Conservation (phyloP, 2,888 invertebrate genomes). For the Pristionchus entomophagus region DNA sequence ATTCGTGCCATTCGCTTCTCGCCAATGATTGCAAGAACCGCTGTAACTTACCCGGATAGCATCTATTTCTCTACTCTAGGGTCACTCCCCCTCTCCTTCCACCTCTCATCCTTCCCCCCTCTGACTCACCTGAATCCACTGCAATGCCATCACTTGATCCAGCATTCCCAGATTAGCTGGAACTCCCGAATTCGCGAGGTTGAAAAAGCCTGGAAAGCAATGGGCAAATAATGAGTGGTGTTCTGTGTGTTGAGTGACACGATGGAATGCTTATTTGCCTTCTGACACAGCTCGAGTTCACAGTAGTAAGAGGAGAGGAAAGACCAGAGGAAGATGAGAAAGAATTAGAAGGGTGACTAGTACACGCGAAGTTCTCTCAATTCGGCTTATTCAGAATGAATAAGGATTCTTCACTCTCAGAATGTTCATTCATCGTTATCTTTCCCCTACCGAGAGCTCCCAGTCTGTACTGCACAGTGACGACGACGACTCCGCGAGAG, state of each 20-base stretch:
- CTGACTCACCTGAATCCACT: constrained; percentile 54
- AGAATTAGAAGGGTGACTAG: neutral
- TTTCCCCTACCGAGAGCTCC: constrained; percentile 59
- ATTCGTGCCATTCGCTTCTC: constrained; percentile 32
- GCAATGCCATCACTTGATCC: constrained; percentile 66
- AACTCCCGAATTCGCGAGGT: constrained; percentile 59
- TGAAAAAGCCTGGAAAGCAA: constrained; percentile 62
- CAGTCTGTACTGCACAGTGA: constrained; percentile 68
- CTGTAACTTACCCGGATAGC: neutral
- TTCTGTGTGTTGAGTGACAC: constrained; percentile 25
- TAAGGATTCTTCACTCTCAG: too few species aligned
- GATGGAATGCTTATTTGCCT: neutral
- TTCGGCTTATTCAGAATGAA: too few species aligned
- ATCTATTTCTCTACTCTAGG: neutral
- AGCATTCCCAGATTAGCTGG: constrained; percentile 71
- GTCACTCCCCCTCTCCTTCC: neutral
- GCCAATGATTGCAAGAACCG: neutral
- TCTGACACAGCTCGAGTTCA: neutral
- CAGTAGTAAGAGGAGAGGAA: neutral
- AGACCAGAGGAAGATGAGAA: neutral
- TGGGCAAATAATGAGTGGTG: neutral
- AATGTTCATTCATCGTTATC: neutral
- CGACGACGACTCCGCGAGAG: constrained; percentile 65
- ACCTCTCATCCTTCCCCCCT: too few species aligned
- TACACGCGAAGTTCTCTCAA: neutral